These are phyloP conservation scores for Philotrypesis tridentata DNA, from an alignment of 1,140 invertebrate species.

Conservation along the genomic window DNA sequence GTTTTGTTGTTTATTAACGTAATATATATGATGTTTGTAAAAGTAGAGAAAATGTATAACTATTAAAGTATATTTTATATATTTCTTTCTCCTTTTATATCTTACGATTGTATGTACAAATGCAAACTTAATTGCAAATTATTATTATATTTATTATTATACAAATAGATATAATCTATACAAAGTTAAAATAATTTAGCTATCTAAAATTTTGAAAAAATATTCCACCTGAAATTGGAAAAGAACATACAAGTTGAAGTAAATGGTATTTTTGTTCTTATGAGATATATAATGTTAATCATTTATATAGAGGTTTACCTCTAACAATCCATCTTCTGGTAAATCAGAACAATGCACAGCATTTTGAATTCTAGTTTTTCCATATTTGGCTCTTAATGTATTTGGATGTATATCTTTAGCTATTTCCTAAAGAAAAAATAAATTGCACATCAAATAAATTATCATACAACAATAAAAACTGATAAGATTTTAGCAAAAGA, in stretches of 20 bases:
- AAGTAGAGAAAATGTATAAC: too few species aligned
- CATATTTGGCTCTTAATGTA: slow-evolving; percentile 89
- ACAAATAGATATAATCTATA: not conserved
- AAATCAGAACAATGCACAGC: slow-evolving; percentile 95
- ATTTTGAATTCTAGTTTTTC: slow-evolving; percentile 88
- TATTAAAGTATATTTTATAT: too few species aligned
- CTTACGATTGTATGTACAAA: not conserved
- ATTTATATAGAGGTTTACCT: slow-evolving; percentile 74
- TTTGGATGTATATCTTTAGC: slow-evolving; percentile 87
- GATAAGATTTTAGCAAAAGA: not conserved
- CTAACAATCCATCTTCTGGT: slow-evolving; percentile 87
- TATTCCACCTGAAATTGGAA: slow-evolving; percentile 77
- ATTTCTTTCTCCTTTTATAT: not conserved
- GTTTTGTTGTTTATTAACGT: too few species aligned
- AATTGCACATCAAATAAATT: slow-evolving; percentile 28
- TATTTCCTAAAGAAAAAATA: slow-evolving; percentile 80
- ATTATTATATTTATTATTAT: not conserved
- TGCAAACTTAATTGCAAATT: not conserved
- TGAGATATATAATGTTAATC: not conserved
- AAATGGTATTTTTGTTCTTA: not conserved
- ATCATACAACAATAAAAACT: slow-evolving; percentile 6
- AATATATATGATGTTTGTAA: too few species aligned
- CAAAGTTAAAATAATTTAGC: slow-evolving; percentile 9
- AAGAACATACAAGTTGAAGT: slow-evolving; percentile 25
- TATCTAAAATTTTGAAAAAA: slow-evolving; percentile 83